These are phyloP conservation scores for Drosophila algonquin DNA, from an alignment of 2,888 invertebrate species.

Conservation along the genomic window DNA sequence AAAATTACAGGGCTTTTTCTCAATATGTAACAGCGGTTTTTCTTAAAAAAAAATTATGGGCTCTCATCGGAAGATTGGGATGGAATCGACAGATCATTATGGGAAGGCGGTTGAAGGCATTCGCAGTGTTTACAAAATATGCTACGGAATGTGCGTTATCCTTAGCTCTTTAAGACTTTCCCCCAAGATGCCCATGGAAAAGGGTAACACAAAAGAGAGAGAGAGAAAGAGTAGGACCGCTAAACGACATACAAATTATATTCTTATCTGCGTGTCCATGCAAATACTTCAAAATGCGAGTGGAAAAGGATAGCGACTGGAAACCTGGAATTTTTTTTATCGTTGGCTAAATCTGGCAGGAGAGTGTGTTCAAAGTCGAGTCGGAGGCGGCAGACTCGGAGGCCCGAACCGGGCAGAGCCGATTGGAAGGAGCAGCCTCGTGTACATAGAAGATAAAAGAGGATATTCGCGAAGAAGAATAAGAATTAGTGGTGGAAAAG, in stretches of 20 bases:
- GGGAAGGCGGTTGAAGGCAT: too few species aligned
- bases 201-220: neutral
- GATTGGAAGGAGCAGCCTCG: neutral
- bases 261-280: slow-evolving; percentile 2
- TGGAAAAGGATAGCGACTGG: slow-evolving; percentile 26
- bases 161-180: too few species aligned
- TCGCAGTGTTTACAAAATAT: too few species aligned
- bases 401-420: neutral
- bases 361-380: slow-evolving; percentile 3
- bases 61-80: too few species aligned
- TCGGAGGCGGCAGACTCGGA: slow-evolving; percentile 7
- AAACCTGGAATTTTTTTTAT: slow-evolving; percentile 15
- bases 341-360: slow-evolving; percentile 35
- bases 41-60: too few species aligned
- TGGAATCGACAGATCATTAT: too few species aligned
- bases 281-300: slow-evolving; percentile 20
- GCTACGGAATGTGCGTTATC: too few species aligned
- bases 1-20: too few species aligned
- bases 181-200: neutral
- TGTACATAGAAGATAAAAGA: slow-evolving; percentile 20
- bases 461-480: neutral
- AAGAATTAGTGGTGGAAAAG: neutral
- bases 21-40: too few species aligned
- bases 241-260: slow-evolving; percentile 30
- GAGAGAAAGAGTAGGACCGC: neutral